Conservation (phyloP, 2,113 vertebrate genomes). For the Actenoides lindsayi region DNA sequence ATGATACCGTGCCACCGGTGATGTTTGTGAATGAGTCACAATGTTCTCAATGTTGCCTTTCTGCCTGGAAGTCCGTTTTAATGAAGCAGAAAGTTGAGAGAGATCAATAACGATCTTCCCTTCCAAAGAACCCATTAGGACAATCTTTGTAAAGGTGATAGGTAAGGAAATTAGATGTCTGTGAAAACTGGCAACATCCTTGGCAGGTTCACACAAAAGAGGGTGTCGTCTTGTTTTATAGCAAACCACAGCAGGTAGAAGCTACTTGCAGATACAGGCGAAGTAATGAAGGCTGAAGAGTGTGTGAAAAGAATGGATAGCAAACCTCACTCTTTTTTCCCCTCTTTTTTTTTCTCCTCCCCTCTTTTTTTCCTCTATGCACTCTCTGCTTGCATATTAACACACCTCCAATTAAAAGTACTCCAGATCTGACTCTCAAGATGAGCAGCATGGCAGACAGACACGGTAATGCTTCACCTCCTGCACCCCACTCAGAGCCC, state of each 20-base stretch:
- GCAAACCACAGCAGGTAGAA: not conserved
- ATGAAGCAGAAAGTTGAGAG: slow-evolving; percentile 2
- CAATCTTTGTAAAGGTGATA: not conserved
- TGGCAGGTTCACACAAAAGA: not conserved
- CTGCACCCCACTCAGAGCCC: not conserved
- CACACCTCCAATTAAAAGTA: not conserved
- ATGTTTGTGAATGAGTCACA: not conserved
- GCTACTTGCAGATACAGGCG: not conserved
- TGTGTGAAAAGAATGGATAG: not conserved
- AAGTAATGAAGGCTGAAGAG: not conserved
- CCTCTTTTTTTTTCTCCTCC: no score
- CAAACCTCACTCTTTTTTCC: not conserved
- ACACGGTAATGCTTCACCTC: not conserved
- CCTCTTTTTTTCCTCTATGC: not conserved
- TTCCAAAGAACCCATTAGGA: not conserved
- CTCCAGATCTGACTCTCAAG: not conserved
- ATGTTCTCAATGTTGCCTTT: slow-evolving; percentile 13
- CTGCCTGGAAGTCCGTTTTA: not conserved
- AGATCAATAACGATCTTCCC: not conserved
- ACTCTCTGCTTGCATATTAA: not conserved
- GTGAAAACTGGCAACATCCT: not conserved
- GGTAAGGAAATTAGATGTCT: not conserved
- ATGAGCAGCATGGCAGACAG: not conserved
- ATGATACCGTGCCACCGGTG: not conserved
- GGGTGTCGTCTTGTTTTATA: not conserved